These are phyloP conservation scores for Bombus sibiricus DNA, from an alignment of 1,140 invertebrate species.

Conservation along the genomic window DNA sequence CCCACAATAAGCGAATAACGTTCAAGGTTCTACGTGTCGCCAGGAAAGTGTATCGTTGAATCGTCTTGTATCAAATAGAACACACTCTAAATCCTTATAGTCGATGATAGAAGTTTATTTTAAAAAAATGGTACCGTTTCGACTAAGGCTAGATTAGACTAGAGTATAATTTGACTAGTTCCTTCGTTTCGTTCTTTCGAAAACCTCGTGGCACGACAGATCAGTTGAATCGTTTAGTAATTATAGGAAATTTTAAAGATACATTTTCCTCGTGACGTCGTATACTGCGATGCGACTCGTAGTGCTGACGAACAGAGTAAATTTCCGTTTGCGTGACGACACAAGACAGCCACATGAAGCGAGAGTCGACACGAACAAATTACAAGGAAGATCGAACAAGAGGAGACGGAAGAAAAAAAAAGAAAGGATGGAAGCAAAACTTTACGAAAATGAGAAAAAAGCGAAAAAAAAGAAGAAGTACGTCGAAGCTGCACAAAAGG, in stretches of 20 bases:
- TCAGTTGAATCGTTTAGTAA: not conserved
- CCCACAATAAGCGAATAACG: conserved; percentile 28
- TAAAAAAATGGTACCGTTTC: not conserved
- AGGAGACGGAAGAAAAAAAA: not conserved
- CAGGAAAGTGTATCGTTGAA: conserved; percentile 36
- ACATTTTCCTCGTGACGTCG: not conserved
- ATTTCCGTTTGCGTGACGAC: conserved; percentile 13
- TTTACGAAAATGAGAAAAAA: not conserved
- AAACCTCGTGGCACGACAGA: not conserved
- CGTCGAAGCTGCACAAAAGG: conserved; percentile 1
- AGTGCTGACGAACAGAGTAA: conserved; percentile 1
- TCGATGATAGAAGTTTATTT: not conserved
- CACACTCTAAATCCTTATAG: not conserved
- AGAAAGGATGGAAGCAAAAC: not conserved
- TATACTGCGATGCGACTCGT: not conserved
- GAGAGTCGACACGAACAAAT: not conserved
- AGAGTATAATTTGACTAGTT: not conserved
- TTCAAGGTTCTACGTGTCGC: conserved; percentile 22
- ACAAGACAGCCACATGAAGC: not conserved
- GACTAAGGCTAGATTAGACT: not conserved
- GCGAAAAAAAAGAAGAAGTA: not conserved
- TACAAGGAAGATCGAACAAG: not conserved
- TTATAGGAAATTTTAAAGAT: not conserved
- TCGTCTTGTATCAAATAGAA: not conserved
- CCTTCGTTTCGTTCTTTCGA: not conserved